A percentile compares a stretch with the other conserved stretches of the same genome.
Evolutionary conservation across 2,888 invertebrate species (phyloP).

Genomic region (Brachynemurus nebulosus): DNA sequence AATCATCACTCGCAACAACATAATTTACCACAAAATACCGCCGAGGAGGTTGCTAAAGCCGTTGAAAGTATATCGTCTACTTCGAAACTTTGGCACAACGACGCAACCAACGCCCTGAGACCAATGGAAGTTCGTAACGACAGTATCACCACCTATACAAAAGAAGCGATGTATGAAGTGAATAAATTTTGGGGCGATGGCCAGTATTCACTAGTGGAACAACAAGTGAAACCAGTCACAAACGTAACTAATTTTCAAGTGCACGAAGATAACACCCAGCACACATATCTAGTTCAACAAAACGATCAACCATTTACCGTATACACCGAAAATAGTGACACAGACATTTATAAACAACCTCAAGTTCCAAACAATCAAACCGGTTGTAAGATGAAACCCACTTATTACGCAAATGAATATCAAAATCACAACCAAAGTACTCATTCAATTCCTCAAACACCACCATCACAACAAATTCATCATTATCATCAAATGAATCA

Average conservation of each 20-base stretch:
- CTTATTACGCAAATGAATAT: too few relatives aligned
- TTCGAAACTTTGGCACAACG: conserved; percentile 23
- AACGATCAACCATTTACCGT: background rate
- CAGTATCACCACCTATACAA: conserved; percentile 53
- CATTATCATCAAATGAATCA: background rate
- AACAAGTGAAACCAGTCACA: background rate
- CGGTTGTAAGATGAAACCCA: too few relatives aligned
- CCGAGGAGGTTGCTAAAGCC: conserved; percentile 10
- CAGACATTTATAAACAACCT: background rate
- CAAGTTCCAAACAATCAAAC: background rate
- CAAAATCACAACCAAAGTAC: too few relatives aligned
- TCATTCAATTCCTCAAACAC: too few relatives aligned
- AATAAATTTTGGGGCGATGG: conserved; percentile 40
- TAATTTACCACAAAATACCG: conserved; percentile 7
- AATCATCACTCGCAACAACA: background rate
- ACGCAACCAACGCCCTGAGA: conserved; percentile 36
- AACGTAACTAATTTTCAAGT: conserved; percentile 2
- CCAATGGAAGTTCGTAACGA: conserved; percentile 40
- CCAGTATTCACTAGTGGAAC: background rate
- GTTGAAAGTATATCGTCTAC: conserved; percentile 8
- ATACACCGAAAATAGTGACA: background rate
- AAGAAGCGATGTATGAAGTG: conserved; percentile 51
- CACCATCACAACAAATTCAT: background rate
- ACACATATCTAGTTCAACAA: background rate
- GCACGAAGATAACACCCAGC: background rate